phyloP scores from a whole-genome alignment of 2,113 vertebrate species.

The Labeo catla region DNA sequence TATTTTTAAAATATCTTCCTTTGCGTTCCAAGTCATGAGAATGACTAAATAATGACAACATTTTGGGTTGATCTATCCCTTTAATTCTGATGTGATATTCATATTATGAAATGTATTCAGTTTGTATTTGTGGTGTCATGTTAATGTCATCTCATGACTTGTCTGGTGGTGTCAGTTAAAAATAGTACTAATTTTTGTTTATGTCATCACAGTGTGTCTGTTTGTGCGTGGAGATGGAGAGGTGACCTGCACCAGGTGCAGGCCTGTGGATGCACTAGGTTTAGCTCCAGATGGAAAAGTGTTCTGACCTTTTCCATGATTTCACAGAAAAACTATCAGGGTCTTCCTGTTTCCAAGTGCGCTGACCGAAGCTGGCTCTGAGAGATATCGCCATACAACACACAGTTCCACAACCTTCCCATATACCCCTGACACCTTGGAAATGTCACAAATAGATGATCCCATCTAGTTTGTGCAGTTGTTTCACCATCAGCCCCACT shows the following conservation, averaged over 20 bases:
- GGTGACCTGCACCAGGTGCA: conserved; percentile 56
- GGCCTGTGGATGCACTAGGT: conserved; percentile 15
- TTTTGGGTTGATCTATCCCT: not conserved
- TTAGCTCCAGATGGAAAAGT: conserved; percentile 54
- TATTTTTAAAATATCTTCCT: not conserved
- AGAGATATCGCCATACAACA: conserved; percentile 14
- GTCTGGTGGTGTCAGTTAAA: not conserved
- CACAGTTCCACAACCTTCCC: not conserved
- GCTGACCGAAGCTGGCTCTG: conserved; percentile 9
- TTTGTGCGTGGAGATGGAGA: conserved; percentile 49
- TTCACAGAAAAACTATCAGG: conserved; percentile 14
- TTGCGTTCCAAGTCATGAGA: not conserved
- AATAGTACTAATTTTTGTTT: conserved; percentile 4
- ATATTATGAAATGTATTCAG: not conserved
- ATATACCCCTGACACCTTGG: not conserved
- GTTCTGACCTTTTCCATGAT: conserved; percentile 44
- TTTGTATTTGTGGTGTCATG: not conserved
- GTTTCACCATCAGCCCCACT: not conserved
- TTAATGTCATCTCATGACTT: not conserved
- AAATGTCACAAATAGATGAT: conserved; percentile 31
- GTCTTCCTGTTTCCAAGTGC: conserved; percentile 63
- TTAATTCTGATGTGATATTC: not conserved
- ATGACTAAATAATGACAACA: not conserved
- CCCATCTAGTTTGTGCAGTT: conserved; percentile 13
- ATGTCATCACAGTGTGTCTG: conserved; percentile 7